Base-by-base conservation (phyloP, 2,888 invertebrate species). In the Trisateles emortualis region DNA sequence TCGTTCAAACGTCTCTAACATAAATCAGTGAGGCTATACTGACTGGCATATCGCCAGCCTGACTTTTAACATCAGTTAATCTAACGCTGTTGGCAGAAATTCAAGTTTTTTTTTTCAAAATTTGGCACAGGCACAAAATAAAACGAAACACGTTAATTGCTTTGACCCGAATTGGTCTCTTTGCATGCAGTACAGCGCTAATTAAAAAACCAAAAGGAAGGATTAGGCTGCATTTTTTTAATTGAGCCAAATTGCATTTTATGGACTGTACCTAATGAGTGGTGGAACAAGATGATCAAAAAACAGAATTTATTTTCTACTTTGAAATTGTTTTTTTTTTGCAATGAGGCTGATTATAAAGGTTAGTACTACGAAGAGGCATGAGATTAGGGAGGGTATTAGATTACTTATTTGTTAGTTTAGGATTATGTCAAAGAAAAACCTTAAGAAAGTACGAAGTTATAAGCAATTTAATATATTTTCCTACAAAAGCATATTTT, bases 11-110 rank as follows among this genome's bases (percentile, higher is more conserved):
- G 53, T 49, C 40, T 51, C 48, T 39, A 35, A 41, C 50, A 80
- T 87, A 85, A 86, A 87, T 86, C 84, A 83, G 80, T 73, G 75
- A 72, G 67, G 60, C 53, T 67, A 53, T 64, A 58, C 61, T 43
- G 68, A 66, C 70, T 84, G 84, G 84, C 83, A 53, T 42, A 10
- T 2, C 45, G 84, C 85, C 86, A 86, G 75, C 70, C 71, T 74
- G 83, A 84, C 79, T 87, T 86, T 86, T 86, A 86, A 82, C 88
- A 86, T 84, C 86, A 86, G 83, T 87, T 87, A 88, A 88, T 89
- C 88, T 88, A 87, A 85, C 83, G 73, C 73, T 67, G 78, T 80
- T 90, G 88, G 88, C 89, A 78, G 68, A 66, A 72, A 79, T 82
- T 86, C 87, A 86, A 86, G 78, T 73, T 83, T 86, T 83, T 83